Evolutionary conservation across 2,797 vertebrate genomes (phyloP), one percentile per base, ranked within the genome.

Genomic region (Parambassis ranga): DNA sequence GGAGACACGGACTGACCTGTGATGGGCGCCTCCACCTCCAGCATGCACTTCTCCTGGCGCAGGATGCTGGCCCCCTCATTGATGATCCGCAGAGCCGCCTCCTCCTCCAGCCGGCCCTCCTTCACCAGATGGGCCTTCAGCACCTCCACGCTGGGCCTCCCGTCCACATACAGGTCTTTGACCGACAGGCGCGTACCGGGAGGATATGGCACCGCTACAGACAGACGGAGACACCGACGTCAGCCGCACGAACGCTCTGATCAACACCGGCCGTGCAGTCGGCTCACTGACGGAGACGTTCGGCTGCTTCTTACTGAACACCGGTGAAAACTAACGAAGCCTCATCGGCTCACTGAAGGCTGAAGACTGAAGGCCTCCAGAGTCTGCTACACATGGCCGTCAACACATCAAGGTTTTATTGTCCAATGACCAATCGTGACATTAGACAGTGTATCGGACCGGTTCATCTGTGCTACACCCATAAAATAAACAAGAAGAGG

Each of bases 11-110:
- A 15, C 14, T 42, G 68, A 98, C 97, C 97, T 88, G 97, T 99
- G 91, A 99, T 92, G 4, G 97, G 97, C 3, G 97, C 95, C 5
- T 98, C 96, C 79, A 99, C 94, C 61, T 99, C 97, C 71, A 99
- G 94, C 96, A 99, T 97, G 26, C 95, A 98, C 58, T 96, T 96
- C 92, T 99, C 97, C 16, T 96, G 93, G 59, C 94, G 90, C 7
- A 99, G 92, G 87, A 98, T 95, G 84, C 83, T 88, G 3, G 95
- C 95, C 3, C 97, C 97, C 10, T 98, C 97, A 1, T 94, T 95
- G 90, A 99, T 97, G 85, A 99, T 96, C 65, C 95, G 92, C n/a
- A 99, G 88, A 0, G 97, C 97, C 0, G 90, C 90, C 5, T 96
- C 97, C 85, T 99, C 97, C 82, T 98, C 96, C 90, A 99, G 85